These are phyloP conservation scores for Drosophila yakuba DNA, from an alignment of 1,140 invertebrate genomes.

Conservation along the genomic window DNA sequence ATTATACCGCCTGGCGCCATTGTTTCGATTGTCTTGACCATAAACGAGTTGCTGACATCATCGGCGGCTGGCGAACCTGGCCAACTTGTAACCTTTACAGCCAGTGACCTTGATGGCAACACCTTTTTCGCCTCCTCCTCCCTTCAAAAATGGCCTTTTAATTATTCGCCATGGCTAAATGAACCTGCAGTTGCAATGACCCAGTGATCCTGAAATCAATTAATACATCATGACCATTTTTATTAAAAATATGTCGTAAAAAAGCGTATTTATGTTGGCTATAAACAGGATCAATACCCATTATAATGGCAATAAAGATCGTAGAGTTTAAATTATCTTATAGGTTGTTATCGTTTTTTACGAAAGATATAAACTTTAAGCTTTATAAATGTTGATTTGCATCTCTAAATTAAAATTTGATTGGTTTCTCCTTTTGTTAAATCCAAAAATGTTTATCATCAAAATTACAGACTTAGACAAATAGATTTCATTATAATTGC, in stretches of 20 bases:
- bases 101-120: slow-evolving; percentile 49
- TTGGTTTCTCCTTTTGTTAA: too few species aligned
- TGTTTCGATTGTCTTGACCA: slow-evolving; percentile 61
- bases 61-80: slow-evolving; percentile 34
- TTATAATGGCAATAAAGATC: not conserved
- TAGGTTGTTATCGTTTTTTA: too few species aligned
- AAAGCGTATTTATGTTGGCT: not conserved
- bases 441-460: too few species aligned
- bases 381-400: not conserved
- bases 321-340: not conserved
- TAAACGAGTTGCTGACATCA: slow-evolving; percentile 66
- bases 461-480: too few species aligned
- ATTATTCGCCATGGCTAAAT: slow-evolving; percentile 45
- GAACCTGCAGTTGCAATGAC: slow-evolving; percentile 34
- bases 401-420: too few species aligned
- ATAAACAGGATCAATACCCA: not conserved
- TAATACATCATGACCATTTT: slow-evolving; percentile 6
- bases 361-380: too few species aligned
- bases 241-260: not conserved
- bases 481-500: not conserved
- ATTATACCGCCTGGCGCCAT: slow-evolving; percentile 46
- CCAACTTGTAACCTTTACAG: slow-evolving; percentile 73
- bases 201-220: slow-evolving; percentile 13
- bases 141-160: slow-evolving; percentile 44
- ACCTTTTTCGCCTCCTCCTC: not conserved